Evolutionary conservation across 2,113 vertebrate genomes (phyloP).

Genomic region (Calyptomena viridis): DNA sequence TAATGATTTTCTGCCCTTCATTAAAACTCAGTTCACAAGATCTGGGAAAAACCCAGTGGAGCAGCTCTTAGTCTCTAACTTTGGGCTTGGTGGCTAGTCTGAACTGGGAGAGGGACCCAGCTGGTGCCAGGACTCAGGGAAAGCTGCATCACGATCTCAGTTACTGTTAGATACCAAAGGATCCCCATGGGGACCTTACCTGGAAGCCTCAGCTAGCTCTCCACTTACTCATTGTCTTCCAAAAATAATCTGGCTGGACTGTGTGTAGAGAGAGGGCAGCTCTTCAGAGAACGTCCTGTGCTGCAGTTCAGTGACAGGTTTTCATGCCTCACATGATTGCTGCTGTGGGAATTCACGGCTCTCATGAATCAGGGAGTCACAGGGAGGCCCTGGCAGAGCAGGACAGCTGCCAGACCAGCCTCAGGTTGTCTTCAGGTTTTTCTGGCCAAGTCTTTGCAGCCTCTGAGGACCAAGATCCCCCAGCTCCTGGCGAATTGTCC

Average conservation of each 20-base stretch:
- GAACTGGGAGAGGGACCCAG: not conserved
- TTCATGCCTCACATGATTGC: not conserved
- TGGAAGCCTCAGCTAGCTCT: not conserved
- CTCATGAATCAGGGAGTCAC: not conserved
- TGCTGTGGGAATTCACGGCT: not conserved
- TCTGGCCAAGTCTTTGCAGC: not conserved
- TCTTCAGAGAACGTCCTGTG: accelerated
- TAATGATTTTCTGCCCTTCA: not conserved
- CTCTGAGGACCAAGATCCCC: not conserved
- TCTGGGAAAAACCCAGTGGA: not conserved
- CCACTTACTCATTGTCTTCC: not conserved
- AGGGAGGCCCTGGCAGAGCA: not conserved
- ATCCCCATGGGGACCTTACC: not conserved
- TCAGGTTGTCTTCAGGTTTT: not conserved
- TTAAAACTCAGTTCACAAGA: not conserved
- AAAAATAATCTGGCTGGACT: not conserved
- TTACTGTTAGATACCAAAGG: not conserved
- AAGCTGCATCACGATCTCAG: not conserved
- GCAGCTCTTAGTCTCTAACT: not conserved
- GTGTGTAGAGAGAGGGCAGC: not conserved
- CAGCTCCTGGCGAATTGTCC: not conserved
- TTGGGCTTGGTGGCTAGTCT: not conserved
- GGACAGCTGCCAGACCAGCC: not conserved
- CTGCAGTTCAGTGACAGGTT: not conserved
- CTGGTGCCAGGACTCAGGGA: not conserved